These are phyloP conservation scores for Monodelphis domestica DNA, from an alignment of 2,797 vertebrate species.

Conservation along the genomic window DNA sequence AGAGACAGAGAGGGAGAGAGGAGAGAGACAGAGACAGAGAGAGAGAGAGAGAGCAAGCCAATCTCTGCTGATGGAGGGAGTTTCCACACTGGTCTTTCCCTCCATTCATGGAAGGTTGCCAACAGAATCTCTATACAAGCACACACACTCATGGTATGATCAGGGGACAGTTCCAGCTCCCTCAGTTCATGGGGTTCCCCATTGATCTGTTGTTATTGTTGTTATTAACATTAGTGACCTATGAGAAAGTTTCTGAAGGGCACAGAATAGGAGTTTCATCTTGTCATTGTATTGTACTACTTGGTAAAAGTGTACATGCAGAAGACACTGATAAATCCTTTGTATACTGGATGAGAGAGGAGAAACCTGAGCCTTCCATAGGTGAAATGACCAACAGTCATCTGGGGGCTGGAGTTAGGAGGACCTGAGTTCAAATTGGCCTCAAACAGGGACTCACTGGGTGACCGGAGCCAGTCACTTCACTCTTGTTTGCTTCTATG, in stretches of 20 bases:
- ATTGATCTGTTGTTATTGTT: background rate
- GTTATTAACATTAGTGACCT: too few relatives aligned
- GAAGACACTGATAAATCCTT: too few relatives aligned
- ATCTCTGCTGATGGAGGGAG: background rate
- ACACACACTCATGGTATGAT: background rate
- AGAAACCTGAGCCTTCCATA: background rate
- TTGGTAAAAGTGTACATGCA: background rate
- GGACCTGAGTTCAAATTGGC: background rate
- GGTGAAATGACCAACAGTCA: background rate
- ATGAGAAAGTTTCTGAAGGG: background rate
- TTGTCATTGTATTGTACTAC: accelerated
- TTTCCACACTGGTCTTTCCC: too few relatives aligned
- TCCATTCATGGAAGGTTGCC: too few relatives aligned
- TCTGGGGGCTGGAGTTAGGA: background rate
- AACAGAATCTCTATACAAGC: background rate
- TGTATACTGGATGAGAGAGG: background rate
- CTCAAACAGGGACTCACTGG: too few relatives aligned
- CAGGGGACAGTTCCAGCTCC: background rate
- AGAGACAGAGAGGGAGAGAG: too few relatives aligned
- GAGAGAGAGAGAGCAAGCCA: too few relatives aligned
- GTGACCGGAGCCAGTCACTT: too few relatives aligned
- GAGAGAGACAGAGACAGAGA: too few relatives aligned
- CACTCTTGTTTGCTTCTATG: background rate
- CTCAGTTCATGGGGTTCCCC: background rate
- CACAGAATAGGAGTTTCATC: background rate